Evolutionary conservation across 2,888 invertebrate species (phyloP).

Genomic region (Azorinus chamasolen): DNA sequence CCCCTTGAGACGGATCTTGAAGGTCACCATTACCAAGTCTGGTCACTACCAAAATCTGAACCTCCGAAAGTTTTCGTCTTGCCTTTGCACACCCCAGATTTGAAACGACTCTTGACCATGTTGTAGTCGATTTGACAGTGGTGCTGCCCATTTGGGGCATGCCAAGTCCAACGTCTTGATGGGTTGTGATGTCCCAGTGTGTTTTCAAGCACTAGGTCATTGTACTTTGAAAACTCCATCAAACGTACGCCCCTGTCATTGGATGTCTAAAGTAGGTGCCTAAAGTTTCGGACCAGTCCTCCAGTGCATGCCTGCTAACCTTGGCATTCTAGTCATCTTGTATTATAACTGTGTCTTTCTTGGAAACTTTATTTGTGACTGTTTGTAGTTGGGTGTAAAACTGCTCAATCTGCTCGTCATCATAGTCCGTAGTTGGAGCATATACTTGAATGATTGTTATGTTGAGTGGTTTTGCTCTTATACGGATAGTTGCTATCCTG

Average conservation of each 20-base stretch:
- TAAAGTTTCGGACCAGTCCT: constrained; percentile 36
- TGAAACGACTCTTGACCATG: constrained; percentile 32
- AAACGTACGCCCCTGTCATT: constrained; percentile 39
- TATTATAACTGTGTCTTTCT: constrained; percentile 49
- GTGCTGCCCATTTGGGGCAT: neutral
- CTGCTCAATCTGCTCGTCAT: constrained; percentile 43
- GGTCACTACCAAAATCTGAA: constrained; percentile 32
- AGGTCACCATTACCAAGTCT: constrained; percentile 25
- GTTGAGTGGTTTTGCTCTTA: constrained; percentile 55
- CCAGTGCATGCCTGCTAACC: constrained; percentile 35
- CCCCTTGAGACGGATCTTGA: constrained; percentile 24
- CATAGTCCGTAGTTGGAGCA: constrained; percentile 42
- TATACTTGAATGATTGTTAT: constrained; percentile 59
- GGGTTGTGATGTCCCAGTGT: constrained; percentile 35
- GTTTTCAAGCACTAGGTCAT: constrained; percentile 34
- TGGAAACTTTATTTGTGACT: no score
- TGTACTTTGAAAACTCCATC: constrained; percentile 44
- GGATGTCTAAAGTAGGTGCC: constrained; percentile 23
- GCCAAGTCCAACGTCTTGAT: constrained; percentile 36
- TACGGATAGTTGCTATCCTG: constrained; percentile 47
- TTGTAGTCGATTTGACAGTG: constrained; percentile 54
- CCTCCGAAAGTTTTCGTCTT: constrained; percentile 26
- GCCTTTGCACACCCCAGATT: constrained; percentile 20
- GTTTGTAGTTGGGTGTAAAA: constrained; percentile 43
- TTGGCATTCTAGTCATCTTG: constrained; percentile 60